A percentile compares a stretch with the other conserved stretches of the same genome.
Conservation (phyloP, 2,113 vertebrate genomes). For the Nothobranchius kuhntae region DNA sequence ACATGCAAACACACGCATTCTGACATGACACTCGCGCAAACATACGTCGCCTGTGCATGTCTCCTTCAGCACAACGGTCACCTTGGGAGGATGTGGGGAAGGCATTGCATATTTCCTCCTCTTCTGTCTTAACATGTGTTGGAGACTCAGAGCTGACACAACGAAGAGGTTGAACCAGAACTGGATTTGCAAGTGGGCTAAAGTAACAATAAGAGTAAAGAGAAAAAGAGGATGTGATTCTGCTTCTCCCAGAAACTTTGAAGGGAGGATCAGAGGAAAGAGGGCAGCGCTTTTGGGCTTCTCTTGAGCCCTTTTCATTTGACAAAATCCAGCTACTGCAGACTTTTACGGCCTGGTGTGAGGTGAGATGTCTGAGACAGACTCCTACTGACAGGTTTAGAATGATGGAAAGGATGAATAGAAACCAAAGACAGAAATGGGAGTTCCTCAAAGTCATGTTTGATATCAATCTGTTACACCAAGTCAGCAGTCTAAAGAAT, state of each 20-base stretch:
- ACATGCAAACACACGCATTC: slow-evolving; percentile 22
- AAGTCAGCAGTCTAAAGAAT: background rate
- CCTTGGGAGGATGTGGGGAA: slow-evolving; percentile 80
- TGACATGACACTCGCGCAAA: slow-evolving; percentile 46
- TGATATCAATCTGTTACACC: background rate
- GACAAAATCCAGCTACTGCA: slow-evolving; percentile 66
- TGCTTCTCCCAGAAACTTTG: slow-evolving; percentile 31
- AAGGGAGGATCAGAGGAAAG: slow-evolving; percentile 32
- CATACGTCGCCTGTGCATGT: slow-evolving; percentile 41
- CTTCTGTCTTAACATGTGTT: slow-evolving; percentile 48
- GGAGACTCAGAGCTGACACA: slow-evolving; percentile 54
- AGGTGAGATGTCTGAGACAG: slow-evolving; percentile 39
- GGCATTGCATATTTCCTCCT: slow-evolving; percentile 69
- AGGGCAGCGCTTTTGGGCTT: slow-evolving; percentile 47
- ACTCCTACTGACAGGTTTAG: slow-evolving; percentile 16
- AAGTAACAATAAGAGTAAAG: slow-evolving; percentile 69
- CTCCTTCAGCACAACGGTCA: slow-evolving; percentile 65
- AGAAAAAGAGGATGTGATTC: slow-evolving; percentile 62
- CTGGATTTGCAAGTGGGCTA: slow-evolving; percentile 76
- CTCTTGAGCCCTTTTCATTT: slow-evolving; percentile 59
- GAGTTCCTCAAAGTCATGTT: slow-evolving; percentile 3
- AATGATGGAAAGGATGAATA: slow-evolving; percentile 33
- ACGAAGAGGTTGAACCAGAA: slow-evolving; percentile 43
- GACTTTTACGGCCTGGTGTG: slow-evolving; percentile 28
- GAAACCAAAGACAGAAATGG: slow-evolving; percentile 17